Percentiles rank a stretch among this genome's conserved stretches.
These are phyloP conservation scores for Lemur catta DNA, from an alignment of 2,797 vertebrate genomes.

Conservation along the genomic window DNA sequence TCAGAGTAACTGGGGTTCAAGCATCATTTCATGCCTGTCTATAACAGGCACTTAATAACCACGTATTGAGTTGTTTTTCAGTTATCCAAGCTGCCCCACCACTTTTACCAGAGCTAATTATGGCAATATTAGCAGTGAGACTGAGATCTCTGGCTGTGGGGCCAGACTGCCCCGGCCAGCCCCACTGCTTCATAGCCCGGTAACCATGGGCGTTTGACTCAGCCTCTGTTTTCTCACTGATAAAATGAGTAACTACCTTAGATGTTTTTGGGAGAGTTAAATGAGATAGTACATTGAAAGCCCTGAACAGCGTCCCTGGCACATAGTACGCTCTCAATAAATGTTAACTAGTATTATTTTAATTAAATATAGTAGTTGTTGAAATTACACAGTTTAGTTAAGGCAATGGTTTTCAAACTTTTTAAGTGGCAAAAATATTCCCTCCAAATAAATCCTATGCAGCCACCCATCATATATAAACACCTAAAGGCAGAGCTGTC, in stretches of 20 bases:
- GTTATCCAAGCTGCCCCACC: not conserved
- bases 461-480: not conserved
- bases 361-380: not conserved
- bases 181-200: not conserved
- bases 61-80: not conserved
- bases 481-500: not conserved
- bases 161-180: not conserved
- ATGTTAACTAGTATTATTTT: not conserved
- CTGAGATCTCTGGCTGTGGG: not conserved
- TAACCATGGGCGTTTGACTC: not conserved
- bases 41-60: not conserved
- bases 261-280: not conserved
- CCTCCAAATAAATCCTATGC: not conserved
- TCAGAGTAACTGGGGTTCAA: not conserved
- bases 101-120: not conserved
- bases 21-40: not conserved
- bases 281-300: not conserved
- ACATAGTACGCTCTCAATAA: not conserved
- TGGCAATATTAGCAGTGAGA: too few species aligned
- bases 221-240: not conserved
- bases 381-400: not conserved
- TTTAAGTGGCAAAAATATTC: not conserved
- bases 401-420: not conserved
- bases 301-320: not conserved
- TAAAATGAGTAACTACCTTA: not conserved